A percentile compares a stretch with the other conserved stretches of the same genome.
Conservation (phyloP, 2,888 invertebrate species). For the Eristalinus sepulchralis region DNA sequence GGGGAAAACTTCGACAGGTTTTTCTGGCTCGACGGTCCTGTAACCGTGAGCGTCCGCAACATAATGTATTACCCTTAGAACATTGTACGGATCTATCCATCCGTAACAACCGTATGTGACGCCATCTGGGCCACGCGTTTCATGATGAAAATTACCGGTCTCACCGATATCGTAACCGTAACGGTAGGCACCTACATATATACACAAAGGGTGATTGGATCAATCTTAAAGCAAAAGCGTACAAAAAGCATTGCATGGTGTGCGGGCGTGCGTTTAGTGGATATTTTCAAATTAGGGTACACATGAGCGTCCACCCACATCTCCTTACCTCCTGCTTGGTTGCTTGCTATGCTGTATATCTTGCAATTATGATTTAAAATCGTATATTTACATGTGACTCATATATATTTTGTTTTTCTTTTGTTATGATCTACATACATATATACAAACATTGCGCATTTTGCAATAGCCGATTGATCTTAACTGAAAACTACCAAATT, state of each 20-base stretch:
- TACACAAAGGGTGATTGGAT: constrained; percentile 66
- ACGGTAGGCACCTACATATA: constrained; percentile 85
- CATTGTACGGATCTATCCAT: constrained; percentile 86
- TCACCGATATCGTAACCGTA: constrained; percentile 90
- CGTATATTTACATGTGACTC: constrained; percentile 48
- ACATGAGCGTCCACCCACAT: constrained; percentile 25
- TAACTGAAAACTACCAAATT: constrained; percentile 47
- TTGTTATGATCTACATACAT: constrained; percentile 36
- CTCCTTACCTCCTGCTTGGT: constrained; percentile 9
- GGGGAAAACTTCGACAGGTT: constrained; percentile 84
- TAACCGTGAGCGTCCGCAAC: constrained; percentile 90
- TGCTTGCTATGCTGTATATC: constrained; percentile 10
- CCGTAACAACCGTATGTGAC: constrained; percentile 92
- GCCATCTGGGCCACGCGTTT: constrained; percentile 88
- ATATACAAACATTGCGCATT: constrained; percentile 49
- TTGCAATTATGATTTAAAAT: constrained; percentile 44
- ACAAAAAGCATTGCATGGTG: constrained; percentile 52
- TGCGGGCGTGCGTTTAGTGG: constrained; percentile 52
- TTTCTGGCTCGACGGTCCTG: constrained; percentile 86
- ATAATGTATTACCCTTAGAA: constrained; percentile 87
- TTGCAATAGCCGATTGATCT: constrained; percentile 45
- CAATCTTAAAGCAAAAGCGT: constrained; percentile 66
- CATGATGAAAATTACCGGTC: constrained; percentile 90
- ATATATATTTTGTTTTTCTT: constrained; percentile 28
- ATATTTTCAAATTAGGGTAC: constrained; percentile 34